phyloP scores from a whole-genome alignment of 92 coral and sea anemone genomes.

The Porites rus region DNA sequence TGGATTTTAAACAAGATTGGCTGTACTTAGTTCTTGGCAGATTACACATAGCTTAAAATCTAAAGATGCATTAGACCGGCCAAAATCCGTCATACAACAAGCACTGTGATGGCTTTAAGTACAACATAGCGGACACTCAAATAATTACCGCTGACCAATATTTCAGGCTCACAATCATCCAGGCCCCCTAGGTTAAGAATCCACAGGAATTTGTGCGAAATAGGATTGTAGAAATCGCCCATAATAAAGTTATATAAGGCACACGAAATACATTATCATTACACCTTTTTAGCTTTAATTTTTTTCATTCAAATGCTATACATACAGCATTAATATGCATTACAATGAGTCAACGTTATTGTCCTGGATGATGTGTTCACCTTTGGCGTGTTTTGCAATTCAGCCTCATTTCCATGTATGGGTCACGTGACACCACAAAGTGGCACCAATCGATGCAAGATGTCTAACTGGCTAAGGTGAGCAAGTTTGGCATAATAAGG shows the following conservation, averaged over 20 bases:
- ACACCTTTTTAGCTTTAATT: not conserved
- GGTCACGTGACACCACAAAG: conserved; percentile 18
- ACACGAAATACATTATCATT: too few relatives aligned
- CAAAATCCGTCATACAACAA: too few relatives aligned
- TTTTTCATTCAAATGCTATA: too few relatives aligned
- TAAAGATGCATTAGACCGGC: not conserved
- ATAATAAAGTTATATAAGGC: conserved; percentile 19
- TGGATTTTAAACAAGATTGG: conserved; percentile 49
- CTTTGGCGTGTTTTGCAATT: too few relatives aligned
- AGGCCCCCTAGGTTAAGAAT: conserved; percentile 51
- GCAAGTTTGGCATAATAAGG: conserved; percentile 3
- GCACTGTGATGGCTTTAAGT: conserved; percentile 27
- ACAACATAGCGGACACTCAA: conserved; percentile 3
- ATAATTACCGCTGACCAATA: conserved; percentile 46
- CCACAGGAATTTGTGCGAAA: conserved; percentile 51
- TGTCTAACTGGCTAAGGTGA: not conserved
- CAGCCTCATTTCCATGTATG: not conserved
- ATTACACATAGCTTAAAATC: conserved; percentile 38
- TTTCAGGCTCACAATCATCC: conserved; percentile 40
- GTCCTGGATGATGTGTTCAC: too few relatives aligned
- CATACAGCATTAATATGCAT: too few relatives aligned
- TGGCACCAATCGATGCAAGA: conserved; percentile 15
- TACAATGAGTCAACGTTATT: too few relatives aligned
- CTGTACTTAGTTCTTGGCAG: conserved; percentile 42
- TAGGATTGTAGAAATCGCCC: conserved; percentile 42